A percentile compares a stretch with the other conserved stretches of the same genome.
These are phyloP conservation scores for Corythornis madagascariensis DNA, from an alignment of 2,113 vertebrate genomes.

Conservation along the genomic window DNA sequence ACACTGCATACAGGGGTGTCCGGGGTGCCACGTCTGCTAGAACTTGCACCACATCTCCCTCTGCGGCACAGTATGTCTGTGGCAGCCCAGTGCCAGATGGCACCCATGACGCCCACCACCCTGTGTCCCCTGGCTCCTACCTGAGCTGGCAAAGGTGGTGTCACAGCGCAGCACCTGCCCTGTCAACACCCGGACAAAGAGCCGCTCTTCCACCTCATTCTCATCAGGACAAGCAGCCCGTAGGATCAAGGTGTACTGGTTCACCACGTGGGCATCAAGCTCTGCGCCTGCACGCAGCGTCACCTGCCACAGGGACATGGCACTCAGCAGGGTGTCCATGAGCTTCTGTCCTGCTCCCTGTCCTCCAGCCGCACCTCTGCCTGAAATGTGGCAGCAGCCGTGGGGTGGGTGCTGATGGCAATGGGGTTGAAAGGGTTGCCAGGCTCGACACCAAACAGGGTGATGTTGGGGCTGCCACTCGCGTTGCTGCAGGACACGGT, in stretches of 20 bases:
- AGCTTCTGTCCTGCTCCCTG: rapidly evolving
- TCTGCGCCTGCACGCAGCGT: constrained; percentile 56
- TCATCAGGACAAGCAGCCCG: background rate
- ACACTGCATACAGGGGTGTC: constrained; percentile 54
- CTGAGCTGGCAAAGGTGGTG: constrained; percentile 43
- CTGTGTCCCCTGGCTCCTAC: background rate
- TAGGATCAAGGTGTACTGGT: constrained; percentile 66
- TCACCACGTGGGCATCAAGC: constrained; percentile 60
- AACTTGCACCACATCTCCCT: constrained; percentile 61
- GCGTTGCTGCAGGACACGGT: constrained; percentile 52
- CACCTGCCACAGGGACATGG: constrained; percentile 26
- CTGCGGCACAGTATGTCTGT: background rate
- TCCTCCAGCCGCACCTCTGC: background rate
- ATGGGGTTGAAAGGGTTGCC: constrained; percentile 37
- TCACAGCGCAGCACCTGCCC: constrained; percentile 20
- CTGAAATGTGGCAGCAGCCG: rapidly evolving
- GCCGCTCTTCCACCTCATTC: background rate
- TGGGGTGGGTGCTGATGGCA: background rate
- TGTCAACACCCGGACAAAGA: constrained; percentile 53
- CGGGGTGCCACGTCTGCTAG: constrained; percentile 30
- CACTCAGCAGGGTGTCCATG: rapidly evolving
- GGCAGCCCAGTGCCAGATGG: background rate
- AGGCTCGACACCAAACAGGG: rapidly evolving
- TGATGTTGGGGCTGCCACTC: constrained; percentile 7
- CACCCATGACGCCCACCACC: background rate